Conservation (phyloP, 2,888 invertebrate species). For the Synergus itoensis region DNA sequence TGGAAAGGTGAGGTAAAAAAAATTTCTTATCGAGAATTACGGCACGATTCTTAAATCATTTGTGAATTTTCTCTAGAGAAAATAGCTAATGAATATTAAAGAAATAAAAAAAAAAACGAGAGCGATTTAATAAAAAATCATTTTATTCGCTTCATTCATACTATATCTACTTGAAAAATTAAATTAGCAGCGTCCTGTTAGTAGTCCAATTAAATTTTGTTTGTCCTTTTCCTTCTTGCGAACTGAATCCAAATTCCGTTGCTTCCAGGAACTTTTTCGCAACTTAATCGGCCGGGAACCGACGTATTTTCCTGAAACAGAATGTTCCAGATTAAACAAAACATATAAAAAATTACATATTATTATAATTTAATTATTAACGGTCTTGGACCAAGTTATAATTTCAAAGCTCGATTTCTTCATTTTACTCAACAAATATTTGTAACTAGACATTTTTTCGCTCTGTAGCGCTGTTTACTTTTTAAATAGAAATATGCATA, state of each 20-base stretch:
- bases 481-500: too few relatives aligned
- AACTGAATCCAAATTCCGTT: constrained; percentile 94
- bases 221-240: constrained; percentile 98
- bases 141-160: neutral
- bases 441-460: too few relatives aligned
- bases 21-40: neutral
- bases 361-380: too few relatives aligned
- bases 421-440: too few relatives aligned
- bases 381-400: too few relatives aligned
- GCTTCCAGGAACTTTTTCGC: constrained; percentile 97
- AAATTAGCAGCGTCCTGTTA: constrained; percentile 73
- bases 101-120: neutral
- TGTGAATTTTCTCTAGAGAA: neutral
- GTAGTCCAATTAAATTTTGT: constrained; percentile 87
- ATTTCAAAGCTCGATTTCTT: too few relatives aligned
- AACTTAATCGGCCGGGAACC: constrained; percentile 99
- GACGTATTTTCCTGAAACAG: constrained; percentile 90
- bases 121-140: neutral
- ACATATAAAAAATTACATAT: too few relatives aligned
- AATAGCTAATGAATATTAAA: neutral
- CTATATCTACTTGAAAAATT: neutral
- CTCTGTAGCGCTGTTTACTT: too few relatives aligned
- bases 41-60: neutral
- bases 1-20: neutral
- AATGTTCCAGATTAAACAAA: neutral